These are phyloP conservation scores for Micropoecilia bifurca DNA, from an alignment of 2,797 vertebrate genomes.

Conservation along the genomic window DNA sequence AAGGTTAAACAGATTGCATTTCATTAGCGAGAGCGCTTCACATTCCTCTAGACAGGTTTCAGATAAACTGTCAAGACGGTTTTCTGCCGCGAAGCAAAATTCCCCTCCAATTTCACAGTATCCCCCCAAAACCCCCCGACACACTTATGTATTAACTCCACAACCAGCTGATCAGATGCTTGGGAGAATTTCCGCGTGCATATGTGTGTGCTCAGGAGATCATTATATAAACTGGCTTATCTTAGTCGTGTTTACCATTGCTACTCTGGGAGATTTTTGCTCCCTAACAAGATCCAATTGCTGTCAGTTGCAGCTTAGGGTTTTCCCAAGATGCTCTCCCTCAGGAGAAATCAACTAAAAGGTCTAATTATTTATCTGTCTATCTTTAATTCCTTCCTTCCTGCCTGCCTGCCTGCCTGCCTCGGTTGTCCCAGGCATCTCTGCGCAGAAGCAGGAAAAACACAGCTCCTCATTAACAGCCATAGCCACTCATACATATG, in stretches of 20 bases:
- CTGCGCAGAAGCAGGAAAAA: constrained; percentile 21
- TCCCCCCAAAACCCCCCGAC: not conserved
- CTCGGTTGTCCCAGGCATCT: constrained; percentile 10
- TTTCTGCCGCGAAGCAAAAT: constrained; percentile 34
- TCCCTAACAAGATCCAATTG: constrained; percentile 41
- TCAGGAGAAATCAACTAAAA: constrained; percentile 40
- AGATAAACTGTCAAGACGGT: constrained; percentile 40
- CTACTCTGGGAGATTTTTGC: constrained; percentile 43
- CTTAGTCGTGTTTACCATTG: constrained; percentile 50
- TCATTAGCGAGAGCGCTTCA: constrained; percentile 6
- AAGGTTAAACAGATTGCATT: constrained; percentile 8
- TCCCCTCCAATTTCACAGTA: constrained; percentile 25
- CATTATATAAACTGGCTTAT: constrained; percentile 49
- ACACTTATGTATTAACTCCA: constrained; percentile 39
- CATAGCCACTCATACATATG: constrained; percentile 57
- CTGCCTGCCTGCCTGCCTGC: not conserved
- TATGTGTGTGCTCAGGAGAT: constrained; percentile 21
- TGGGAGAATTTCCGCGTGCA: constrained; percentile 13
- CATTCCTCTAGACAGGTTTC: constrained; percentile 23
- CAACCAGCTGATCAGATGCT: constrained; percentile 23
- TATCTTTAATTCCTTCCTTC: constrained; percentile 14
- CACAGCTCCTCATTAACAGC: constrained; percentile 49
- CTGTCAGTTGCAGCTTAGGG: constrained; percentile 38
- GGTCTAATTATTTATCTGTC: constrained; percentile 41
- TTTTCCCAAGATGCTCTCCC: constrained; percentile 38